Base-by-base conservation (phyloP, 2,113 vertebrate genomes). In the Corythaixoides concolor region DNA sequence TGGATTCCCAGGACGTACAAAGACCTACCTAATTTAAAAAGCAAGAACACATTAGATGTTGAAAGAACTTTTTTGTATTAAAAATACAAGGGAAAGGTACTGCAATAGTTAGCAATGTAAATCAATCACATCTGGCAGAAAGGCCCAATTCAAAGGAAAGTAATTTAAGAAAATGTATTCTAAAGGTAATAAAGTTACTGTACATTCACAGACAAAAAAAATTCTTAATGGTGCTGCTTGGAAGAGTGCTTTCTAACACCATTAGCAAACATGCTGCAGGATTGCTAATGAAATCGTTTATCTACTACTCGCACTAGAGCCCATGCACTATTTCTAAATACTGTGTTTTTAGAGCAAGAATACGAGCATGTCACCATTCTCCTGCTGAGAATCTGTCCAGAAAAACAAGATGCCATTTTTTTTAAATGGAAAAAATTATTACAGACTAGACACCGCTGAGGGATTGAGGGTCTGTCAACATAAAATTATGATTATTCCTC, bases 231-330 rank as follows among this genome's bases (percentile, higher is more conserved):
- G 41, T 35, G 66, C 77, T 94, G 64, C 92, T 84, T 96, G 89
- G 90, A 97, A 96, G 41, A 96, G 68, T 59, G 79, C 83, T 97
- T 91, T 62, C 82, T 94, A 96, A 95, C 75, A 70, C 73, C 14
- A 16, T 85, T 70, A 94, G 88, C 90, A 97, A 97, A 95, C 92
- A 93, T 28, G 73, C 56, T 76, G 77, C 85, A 90, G 68, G 90
- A 75, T 37, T 62, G 58, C 83, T 89, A 81, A 67, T 37, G 24
- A 90, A 86, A 62, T 90, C 86, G 88, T 97, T 95, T 90, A 93
- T 78, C 85, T 96, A 35, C 69, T 87, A 56, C 72, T 93, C 86
- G 83, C 15, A 55, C 24, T 91, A 58, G 8, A 82, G 45, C 33
- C 50, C 72, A 28, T 60, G 28, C 12, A 50, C 67, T 83, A 45